phyloP scores from a whole-genome alignment of 2,888 invertebrate genomes.

The Chloroclystis v-ata region DNA sequence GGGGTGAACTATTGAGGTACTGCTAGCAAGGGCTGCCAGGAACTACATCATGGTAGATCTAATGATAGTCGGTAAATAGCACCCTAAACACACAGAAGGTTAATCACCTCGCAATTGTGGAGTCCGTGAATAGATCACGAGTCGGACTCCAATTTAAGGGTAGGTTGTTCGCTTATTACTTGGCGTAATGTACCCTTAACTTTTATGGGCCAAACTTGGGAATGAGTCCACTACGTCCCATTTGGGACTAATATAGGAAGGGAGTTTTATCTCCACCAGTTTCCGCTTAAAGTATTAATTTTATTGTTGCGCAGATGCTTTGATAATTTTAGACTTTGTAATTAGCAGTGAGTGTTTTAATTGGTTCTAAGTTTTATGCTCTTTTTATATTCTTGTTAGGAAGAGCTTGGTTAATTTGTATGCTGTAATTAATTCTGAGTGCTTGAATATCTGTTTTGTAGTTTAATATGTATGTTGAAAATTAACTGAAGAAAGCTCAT shows the following conservation, averaged over 20 bases:
- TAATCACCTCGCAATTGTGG: conserved; percentile 22
- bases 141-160: conserved; percentile 58
- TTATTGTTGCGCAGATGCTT: conserved; percentile 39
- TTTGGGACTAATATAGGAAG: conserved; percentile 63
- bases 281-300: conserved; percentile 60
- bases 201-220: conserved; percentile 72
- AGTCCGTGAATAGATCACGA: conserved; percentile 52
- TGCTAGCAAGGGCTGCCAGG: background rate
- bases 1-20: background rate
- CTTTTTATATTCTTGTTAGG: background rate
- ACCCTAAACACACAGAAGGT: conserved; percentile 16
- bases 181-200: conserved; percentile 74
- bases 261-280: conserved; percentile 62
- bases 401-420: background rate
- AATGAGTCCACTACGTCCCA: conserved; percentile 50
- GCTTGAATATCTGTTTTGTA: too few relatives aligned
- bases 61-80: conserved; percentile 9
- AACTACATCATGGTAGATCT: conserved; percentile 1
- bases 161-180: conserved; percentile 71
- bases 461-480: too few relatives aligned
- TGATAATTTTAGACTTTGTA: conserved; percentile 26
- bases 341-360: conserved; percentile 20
- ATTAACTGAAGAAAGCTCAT: background rate
- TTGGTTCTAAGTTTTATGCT: conserved; percentile 5
- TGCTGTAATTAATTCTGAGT: too few relatives aligned